Conservation (phyloP, 2,113 vertebrate genomes). For the Saguinus midas region DNA sequence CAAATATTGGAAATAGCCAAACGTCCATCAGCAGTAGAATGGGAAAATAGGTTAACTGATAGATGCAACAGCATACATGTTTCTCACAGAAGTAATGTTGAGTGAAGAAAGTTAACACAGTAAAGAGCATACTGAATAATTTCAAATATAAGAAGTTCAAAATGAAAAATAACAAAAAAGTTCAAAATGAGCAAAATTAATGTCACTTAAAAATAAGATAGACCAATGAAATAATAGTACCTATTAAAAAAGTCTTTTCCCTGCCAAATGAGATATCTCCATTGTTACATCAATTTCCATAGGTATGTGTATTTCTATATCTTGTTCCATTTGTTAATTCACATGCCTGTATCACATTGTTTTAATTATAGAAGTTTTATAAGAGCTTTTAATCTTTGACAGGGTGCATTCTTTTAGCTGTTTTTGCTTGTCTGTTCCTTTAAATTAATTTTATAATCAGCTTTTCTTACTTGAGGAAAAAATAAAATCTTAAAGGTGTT, state of each 20-base stretch:
- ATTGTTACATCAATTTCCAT: neutral
- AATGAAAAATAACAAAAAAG: neutral
- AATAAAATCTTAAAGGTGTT: neutral
- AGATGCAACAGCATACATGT: neutral
- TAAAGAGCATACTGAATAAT: neutral
- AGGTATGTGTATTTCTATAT: neutral
- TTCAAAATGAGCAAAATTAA: neutral
- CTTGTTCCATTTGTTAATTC: neutral
- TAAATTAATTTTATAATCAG: neutral
- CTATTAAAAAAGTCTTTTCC: neutral
- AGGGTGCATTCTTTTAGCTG: neutral
- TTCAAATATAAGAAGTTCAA: neutral
- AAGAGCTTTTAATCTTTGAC: neutral
- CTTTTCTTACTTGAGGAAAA: neutral
- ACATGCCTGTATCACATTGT: neutral
- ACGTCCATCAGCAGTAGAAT: neutral
- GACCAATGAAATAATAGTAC: neutral
- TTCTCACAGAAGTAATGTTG: neutral
- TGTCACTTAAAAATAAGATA: neutral
- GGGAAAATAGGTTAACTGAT: neutral
- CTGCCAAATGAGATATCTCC: neutral
- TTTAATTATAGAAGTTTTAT: neutral
- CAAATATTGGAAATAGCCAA: neutral
- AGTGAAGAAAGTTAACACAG: neutral
- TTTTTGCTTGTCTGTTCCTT: slow-evolving; percentile 24